These are phyloP conservation scores for Plutella xylostella DNA, from an alignment of 2,888 invertebrate species.

Conservation along the genomic window DNA sequence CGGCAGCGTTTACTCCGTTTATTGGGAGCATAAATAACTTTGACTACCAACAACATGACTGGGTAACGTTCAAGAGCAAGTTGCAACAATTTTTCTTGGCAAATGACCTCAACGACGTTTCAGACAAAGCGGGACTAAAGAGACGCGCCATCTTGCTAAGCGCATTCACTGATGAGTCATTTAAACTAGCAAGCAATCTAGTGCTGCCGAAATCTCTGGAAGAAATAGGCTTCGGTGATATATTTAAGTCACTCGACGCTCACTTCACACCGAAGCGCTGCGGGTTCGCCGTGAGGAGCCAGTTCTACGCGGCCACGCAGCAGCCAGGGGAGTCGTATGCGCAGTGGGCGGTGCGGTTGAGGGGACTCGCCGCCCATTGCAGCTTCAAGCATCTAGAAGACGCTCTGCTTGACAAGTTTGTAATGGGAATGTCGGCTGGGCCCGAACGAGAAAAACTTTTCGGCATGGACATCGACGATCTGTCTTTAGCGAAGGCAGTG, in stretches of 20 bases:
- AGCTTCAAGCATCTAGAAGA: conserved; percentile 10
- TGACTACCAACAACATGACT: background rate
- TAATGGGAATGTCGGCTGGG: conserved; percentile 10
- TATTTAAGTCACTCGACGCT: background rate
- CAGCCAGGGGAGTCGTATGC: background rate
- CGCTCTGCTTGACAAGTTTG: conserved; percentile 9
- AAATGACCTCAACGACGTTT: background rate
- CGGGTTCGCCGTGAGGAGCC: conserved; percentile 9
- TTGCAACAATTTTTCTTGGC: background rate
- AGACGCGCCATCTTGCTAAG: conserved; percentile 8
- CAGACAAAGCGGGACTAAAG: background rate
- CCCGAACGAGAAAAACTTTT: conserved; percentile 10
- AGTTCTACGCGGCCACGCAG: conserved; percentile 9
- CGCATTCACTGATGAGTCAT: conserved; percentile 9
- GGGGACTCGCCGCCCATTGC: conserved; percentile 11
- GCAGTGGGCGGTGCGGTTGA: conserved; percentile 11
- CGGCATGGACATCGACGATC: conserved; percentile 2
- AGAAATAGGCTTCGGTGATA: background rate
- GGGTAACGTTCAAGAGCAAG: background rate
- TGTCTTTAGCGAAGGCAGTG: conserved; percentile 10
- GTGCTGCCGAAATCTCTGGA: conserved; percentile 2
- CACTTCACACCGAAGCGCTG: conserved; percentile 13
- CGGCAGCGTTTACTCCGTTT: too few relatives aligned
- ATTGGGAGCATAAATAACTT: background rate
- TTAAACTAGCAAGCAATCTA: conserved; percentile 9